Conservation (phyloP, 1,140 invertebrate genomes). For the Saccostrea echinata region DNA sequence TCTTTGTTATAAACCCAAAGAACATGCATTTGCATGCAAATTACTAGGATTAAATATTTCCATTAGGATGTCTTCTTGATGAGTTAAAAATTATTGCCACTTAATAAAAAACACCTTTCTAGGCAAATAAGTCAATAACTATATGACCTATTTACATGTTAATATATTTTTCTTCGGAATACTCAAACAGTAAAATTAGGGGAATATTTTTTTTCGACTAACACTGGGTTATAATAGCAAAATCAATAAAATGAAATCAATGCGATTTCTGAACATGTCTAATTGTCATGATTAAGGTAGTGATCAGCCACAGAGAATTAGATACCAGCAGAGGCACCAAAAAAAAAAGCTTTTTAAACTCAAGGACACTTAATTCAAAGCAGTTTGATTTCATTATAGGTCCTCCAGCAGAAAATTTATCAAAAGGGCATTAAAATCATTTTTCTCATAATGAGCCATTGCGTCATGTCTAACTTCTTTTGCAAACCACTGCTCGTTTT, state of each 20-base stretch:
- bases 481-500: background rate
- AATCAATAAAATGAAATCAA: constrained; percentile 24
- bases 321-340: background rate
- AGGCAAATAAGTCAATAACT: background rate
- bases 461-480: background rate
- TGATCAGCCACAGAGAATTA: background rate
- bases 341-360: background rate
- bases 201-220: background rate
- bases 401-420: background rate
- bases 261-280: background rate
- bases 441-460: background rate
- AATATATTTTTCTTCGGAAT: background rate
- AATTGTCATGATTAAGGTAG: background rate
- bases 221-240: background rate
- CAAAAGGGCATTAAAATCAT: background rate
- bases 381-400: constrained; percentile 12
- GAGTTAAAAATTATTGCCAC: background rate
- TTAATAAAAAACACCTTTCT: background rate
- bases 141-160: background rate
- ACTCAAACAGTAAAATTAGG: background rate
- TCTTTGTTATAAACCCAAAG: no score
- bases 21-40: no score
- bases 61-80: no score
- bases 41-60: no score
- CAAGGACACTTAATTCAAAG: background rate